Conservation (phyloP, 1,140 invertebrate genomes). For the Papilio xuthus region DNA sequence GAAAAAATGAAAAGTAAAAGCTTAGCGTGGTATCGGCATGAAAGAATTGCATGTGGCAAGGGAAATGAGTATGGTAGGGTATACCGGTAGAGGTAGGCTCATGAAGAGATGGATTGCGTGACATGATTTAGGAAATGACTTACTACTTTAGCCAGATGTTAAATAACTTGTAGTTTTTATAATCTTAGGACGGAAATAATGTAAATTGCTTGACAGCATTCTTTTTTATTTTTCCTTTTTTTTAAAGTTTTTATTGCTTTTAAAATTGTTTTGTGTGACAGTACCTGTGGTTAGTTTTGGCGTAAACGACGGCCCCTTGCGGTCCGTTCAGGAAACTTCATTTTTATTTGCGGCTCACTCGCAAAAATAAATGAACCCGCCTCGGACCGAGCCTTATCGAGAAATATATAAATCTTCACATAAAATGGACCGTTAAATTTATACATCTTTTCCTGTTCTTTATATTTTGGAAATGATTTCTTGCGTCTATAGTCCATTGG, state of each 20-base stretch:
- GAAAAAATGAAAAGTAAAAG: too few species aligned
- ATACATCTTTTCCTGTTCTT: background rate
- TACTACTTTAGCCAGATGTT: too few species aligned
- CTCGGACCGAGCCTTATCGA: constrained; percentile 5
- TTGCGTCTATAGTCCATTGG: background rate
- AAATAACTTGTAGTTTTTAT: background rate
- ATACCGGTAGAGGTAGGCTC: too few species aligned
- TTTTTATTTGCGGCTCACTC: constrained; percentile 28
- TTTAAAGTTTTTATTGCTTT: background rate
- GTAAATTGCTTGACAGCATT: too few species aligned
- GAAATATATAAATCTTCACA: constrained; percentile 20
- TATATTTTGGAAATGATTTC: background rate
- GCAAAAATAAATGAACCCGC: constrained; percentile 24
- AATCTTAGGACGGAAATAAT: background rate
- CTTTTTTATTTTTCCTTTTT: too few species aligned
- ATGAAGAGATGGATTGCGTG: too few species aligned
- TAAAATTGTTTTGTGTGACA: background rate
- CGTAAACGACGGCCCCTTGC: constrained; percentile 16
- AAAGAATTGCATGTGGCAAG: too few species aligned
- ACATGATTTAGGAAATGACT: too few species aligned
- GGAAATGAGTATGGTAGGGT: too few species aligned
- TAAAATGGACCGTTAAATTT: constrained; percentile 28
- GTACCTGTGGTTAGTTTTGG: constrained; percentile 19
- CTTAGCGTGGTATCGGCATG: too few species aligned
- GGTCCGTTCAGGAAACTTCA: constrained; percentile 25